Conservation (phyloP, 2,888 invertebrate species). For the Ophioninae sp. region DNA sequence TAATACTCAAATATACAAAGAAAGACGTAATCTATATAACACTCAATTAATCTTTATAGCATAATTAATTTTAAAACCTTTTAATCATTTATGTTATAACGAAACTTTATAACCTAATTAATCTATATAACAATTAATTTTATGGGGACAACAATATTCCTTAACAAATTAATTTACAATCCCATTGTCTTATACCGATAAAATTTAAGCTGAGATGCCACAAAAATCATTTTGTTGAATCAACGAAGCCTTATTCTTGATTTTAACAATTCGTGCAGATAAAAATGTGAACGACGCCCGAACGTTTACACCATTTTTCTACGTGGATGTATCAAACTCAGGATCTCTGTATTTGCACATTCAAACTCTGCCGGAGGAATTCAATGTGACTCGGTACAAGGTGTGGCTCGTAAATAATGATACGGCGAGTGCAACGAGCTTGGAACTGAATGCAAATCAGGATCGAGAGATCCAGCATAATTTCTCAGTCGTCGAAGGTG, state of each 20-base stretch:
- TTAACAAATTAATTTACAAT: too few species aligned
- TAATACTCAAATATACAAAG: too few species aligned
- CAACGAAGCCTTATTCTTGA: background rate
- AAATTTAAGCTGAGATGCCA: too few species aligned
- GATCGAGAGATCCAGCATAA: slow-evolving; percentile 68
- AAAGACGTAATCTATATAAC: too few species aligned
- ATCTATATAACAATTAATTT: too few species aligned
- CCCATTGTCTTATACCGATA: too few species aligned
- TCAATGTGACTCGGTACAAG: slow-evolving; percentile 75
- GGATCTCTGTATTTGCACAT: slow-evolving; percentile 72
- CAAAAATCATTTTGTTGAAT: background rate
- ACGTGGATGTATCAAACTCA: slow-evolving; percentile 75
- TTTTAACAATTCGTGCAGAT: slow-evolving; percentile 54
- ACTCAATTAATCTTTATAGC: too few species aligned
- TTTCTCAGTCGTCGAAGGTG: slow-evolving; percentile 72
- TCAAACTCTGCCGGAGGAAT: slow-evolving; percentile 74
- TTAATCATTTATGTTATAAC: too few species aligned
- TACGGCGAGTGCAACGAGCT: slow-evolving; percentile 65
- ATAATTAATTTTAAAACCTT: too few species aligned
- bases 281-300: slow-evolving; percentile 63
- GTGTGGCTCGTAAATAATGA: slow-evolving; percentile 76
- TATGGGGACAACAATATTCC: too few species aligned
- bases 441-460: slow-evolving; percentile 57
- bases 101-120: too few species aligned
- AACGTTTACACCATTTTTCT: slow-evolving; percentile 75